These are phyloP conservation scores for Sebastes itinus DNA, from an alignment of 2,797 vertebrate genomes.

Conservation along the genomic window DNA sequence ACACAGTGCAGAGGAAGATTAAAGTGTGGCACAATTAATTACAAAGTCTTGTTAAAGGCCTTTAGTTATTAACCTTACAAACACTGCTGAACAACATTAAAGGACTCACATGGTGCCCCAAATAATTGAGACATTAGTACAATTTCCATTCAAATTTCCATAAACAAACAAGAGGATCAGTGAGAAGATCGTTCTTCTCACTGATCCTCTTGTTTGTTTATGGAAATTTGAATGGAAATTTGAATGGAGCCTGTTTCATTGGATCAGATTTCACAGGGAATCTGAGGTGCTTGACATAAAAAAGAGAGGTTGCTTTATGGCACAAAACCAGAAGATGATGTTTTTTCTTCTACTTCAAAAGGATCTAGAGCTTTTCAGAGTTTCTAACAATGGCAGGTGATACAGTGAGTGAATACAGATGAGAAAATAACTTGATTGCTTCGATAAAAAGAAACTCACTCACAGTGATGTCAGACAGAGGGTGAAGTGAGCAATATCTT, in stretches of 20 bases:
- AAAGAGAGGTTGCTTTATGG: background rate
- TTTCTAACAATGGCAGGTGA: background rate
- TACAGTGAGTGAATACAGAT: background rate
- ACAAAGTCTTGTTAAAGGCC: background rate
- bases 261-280: background rate
- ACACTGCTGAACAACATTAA: background rate
- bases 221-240: no score
- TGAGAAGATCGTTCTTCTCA: no score
- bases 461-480: background rate
- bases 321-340: background rate
- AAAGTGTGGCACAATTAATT: background rate
- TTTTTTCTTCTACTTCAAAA: background rate
- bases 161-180: background rate
- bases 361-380: background rate
- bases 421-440: background rate
- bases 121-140: background rate
- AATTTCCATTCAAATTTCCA: background rate
- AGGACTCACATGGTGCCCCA: background rate
- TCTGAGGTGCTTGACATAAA: background rate
- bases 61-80: background rate
- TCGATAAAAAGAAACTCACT: background rate
- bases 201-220: no score
- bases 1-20: background rate
- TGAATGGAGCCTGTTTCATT: background rate
- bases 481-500: background rate